Percentiles rank a stretch among this genome's conserved stretches.
Evolutionary conservation across 2,113 vertebrate species (phyloP).

Genomic region (Brachyhypopomus gauderio): DNA sequence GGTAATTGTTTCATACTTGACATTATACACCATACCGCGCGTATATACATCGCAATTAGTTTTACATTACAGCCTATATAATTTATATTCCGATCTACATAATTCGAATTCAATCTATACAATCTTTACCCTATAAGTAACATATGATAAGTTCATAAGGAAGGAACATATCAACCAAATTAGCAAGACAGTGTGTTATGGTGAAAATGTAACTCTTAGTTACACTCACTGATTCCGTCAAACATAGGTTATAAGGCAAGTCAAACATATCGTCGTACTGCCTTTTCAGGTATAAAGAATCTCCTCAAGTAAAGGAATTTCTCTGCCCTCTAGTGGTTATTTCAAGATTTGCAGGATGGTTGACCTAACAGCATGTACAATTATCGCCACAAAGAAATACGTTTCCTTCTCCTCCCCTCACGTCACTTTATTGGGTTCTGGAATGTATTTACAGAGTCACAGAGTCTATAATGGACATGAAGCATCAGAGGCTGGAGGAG

Average conservation of each 20-base stretch:
- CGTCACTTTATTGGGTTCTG: conserved; percentile 46
- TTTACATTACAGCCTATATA: no score
- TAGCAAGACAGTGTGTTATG: no score
- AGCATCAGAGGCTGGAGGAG: conserved; percentile 16
- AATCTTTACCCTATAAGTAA: no score
- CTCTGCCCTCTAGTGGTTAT: conserved; percentile 16
- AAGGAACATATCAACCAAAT: no score
- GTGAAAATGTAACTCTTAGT: no score
- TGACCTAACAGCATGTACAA: neutral
- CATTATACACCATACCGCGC: no score
- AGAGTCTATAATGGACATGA: conserved; percentile 23
- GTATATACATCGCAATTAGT: no score
- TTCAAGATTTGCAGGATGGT: neutral
- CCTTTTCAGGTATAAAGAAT: neutral
- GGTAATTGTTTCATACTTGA: neutral
- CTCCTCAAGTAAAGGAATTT: neutral
- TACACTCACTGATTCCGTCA: no score
- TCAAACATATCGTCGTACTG: neutral
- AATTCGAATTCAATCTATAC: no score
- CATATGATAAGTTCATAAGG: no score
- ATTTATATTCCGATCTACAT: no score
- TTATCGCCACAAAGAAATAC: neutral
- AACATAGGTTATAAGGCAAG: no score
- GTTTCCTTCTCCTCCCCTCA: conserved; percentile 4
- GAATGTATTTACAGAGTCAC: conserved; percentile 51